Base-by-base conservation (phyloP, 2,113 vertebrate genomes). In the Ceyx margarethae region DNA sequence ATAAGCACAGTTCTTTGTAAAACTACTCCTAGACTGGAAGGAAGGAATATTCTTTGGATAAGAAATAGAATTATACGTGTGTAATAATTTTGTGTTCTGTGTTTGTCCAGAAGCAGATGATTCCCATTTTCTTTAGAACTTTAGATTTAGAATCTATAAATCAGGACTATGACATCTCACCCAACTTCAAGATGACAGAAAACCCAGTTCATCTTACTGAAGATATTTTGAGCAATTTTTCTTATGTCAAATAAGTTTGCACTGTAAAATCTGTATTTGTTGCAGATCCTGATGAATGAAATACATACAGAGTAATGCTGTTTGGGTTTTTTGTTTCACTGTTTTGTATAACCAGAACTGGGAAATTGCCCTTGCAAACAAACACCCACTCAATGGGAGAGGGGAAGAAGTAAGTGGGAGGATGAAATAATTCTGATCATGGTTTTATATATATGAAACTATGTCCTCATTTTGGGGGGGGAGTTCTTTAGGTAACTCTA, bases 381-480 rank as follows among this genome's bases (percentile, higher is more conserved):
- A 58, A 45, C 35, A 42, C 10, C 37, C 13, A n/a, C 3, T 8
- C 60, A 28, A 12, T 25, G 33, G 46, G 10, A 14, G 18, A 7
- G 12, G 8, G n/a, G 18, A 13, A 33, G 33, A 72, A 57, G 28
- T 33, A 66, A 87, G 77, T 9, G 11, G 33, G 22, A 85, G 14
- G 16, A 69, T 67, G 25, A 62, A 43, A 48, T 91, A 45, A 51
- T 62, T 89, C 88, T 58, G 26, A n/a, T 40, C 62, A 50, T 50
- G 22, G 10, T 19, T 68, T 56, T 65, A 37, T 60, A 6, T 7
- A 13, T 43, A 58, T n/a, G 58, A 40, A 57, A 87, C 50, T 31
- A 58, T 0, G 0, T 72, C 10, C 3, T 42, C 1, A 4, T 29
- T 19, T 3, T 8, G 19, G 25, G 17, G 23, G 9, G 8, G 2